Evolutionary conservation across 30 jellyfish, hydroid and myxozoan genomes (phyloP), one percentile per base, ranked within the genome.

Genomic region (Cassiopea xamachana): DNA sequence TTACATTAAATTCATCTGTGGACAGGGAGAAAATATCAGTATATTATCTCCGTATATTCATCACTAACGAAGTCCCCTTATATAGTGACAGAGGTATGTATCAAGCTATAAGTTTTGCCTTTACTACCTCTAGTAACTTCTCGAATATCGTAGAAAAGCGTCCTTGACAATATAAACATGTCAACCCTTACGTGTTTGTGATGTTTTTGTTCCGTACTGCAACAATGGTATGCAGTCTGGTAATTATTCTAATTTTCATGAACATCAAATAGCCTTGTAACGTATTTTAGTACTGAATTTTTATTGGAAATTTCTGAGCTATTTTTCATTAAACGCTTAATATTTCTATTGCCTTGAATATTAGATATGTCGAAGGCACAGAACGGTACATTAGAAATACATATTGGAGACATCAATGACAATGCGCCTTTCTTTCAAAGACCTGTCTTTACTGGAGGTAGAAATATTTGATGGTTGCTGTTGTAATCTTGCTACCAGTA

Each of bases 381-480:
- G 5, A 87, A 89, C 1, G 87, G 91, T 62, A 70, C 68, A 1
- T n/a, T 88, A 60, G 91, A 68, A 51, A 88, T 88, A 59, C 82
- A 59, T 1, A 60, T 88, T 48, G 46, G 17, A 2, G 95, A 88
- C 70, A 84, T 88, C 14, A 88, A 88, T 60, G 95, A 88, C 46
- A 88, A 88, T 81, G 46, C 90, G 1, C 95, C 95, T 1, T 68
- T 47, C 60, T 88, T 88, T 51, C 69, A 48, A 8, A 64, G 95
- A 50, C 75, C 59, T 10, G 87, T 88, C 1, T 88, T 88, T 58
- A 88, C 95, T 39, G 95, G 95, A 70, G 95, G 95, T 88, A 88
- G 48, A 59, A 59, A 0, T 6, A 14, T 27, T 27, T 27, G 39
- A 27, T 10, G 12, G 10, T 55, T 3, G 7, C 12, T 55, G 7